A percentile compares a stretch with the other conserved stretches of the same genome.
Conservation (phyloP, 2,113 vertebrate species). For the Panthera leo region DNA sequence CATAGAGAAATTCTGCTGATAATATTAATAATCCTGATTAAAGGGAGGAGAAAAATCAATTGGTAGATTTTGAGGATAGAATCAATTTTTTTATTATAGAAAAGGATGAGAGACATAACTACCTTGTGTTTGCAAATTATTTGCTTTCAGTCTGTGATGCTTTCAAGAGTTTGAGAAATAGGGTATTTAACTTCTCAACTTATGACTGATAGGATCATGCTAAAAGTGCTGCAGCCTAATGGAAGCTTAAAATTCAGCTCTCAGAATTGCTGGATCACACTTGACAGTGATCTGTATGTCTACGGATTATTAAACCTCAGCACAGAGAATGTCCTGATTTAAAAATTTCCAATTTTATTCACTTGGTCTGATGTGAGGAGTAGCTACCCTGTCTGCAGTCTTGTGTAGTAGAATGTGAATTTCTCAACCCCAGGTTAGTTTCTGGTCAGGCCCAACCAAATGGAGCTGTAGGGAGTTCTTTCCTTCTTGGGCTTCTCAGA, state of each 20-base stretch:
- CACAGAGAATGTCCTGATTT: constrained; percentile 54
- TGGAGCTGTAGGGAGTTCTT: neutral
- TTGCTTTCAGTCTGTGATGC: constrained; percentile 77
- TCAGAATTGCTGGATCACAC: constrained; percentile 78
- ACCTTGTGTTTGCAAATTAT: constrained; percentile 77
- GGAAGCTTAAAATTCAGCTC: constrained; percentile 77
- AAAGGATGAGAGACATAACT: neutral
- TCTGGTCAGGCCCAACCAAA: constrained; percentile 15
- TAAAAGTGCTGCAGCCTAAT: constrained; percentile 77
- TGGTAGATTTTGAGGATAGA: constrained; percentile 59
- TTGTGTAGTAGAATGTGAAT: neutral
- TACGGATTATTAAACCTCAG: constrained; percentile 76
- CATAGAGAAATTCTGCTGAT: neutral
- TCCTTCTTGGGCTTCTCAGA: neutral
- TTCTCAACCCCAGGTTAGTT: neutral
- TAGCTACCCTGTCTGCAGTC: constrained; percentile 6
- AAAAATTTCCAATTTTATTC: constrained; percentile 53
- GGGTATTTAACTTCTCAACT: constrained; percentile 77
- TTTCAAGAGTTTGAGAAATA: constrained; percentile 75
- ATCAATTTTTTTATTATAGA: constrained; percentile 55
- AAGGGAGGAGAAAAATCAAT: constrained; percentile 37
- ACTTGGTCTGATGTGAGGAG: constrained; percentile 16
- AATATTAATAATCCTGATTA: constrained; percentile 4
- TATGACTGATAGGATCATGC: constrained; percentile 74
- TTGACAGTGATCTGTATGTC: constrained; percentile 83